Conservation (phyloP, 1,140 invertebrate species). For the Bemisia tabaci region DNA sequence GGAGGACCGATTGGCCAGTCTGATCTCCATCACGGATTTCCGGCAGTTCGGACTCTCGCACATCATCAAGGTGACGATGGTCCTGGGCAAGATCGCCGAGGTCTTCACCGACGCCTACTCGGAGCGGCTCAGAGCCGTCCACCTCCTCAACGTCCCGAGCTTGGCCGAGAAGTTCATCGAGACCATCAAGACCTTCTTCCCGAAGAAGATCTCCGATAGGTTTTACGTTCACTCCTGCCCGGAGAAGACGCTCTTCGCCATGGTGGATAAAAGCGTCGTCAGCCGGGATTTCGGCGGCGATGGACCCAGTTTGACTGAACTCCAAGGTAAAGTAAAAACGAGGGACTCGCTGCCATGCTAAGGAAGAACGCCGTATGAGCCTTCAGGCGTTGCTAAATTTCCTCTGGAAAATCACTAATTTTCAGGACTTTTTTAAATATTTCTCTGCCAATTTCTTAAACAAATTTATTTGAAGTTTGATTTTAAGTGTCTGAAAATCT, state of each 20-base stretch:
- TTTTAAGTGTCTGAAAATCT: too few species aligned
- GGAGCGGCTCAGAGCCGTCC: not conserved
- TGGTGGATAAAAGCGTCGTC: not conserved
- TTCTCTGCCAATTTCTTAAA: too few species aligned
- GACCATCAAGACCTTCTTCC: not conserved
- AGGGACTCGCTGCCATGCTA: too few species aligned
- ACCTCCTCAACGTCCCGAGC: not conserved
- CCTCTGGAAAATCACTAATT: too few species aligned
- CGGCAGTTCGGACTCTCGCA: not conserved
- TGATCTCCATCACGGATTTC: not conserved
- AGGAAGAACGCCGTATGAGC: too few species aligned
- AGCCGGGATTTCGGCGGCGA: not conserved
- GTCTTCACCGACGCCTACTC: not conserved
- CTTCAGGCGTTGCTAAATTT: too few species aligned
- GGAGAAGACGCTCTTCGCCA: not conserved
- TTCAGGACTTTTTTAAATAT: too few species aligned
- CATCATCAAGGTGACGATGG: not conserved
- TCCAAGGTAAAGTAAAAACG: too few species aligned
- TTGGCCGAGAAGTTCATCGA: not conserved
- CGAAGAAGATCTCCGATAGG: not conserved
- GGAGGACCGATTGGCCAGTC: not conserved
- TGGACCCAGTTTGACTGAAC: not conserved
- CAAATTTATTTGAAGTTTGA: too few species aligned
- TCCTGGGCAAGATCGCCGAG: not conserved
- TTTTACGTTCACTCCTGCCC: not conserved